Evolutionary conservation across 1,140 invertebrate genomes (phyloP).

Genomic region (Euura saliciscinereae): DNA sequence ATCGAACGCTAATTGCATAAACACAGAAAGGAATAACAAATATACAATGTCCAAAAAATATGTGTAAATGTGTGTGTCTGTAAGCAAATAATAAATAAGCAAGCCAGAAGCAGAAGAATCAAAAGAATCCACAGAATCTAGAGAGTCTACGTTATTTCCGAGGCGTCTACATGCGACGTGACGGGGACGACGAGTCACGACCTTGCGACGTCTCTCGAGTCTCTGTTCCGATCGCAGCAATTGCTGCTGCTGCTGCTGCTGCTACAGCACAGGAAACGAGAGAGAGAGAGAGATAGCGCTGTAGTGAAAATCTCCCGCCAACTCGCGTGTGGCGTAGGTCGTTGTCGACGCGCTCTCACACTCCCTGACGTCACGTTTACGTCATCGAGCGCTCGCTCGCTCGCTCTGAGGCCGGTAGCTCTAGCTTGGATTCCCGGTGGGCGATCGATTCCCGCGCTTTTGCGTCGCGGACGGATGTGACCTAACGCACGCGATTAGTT

Average conservation of each 20-base stretch:
- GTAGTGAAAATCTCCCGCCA: neutral
- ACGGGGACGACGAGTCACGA: no score
- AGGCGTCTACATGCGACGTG: no score
- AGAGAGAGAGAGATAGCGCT: neutral
- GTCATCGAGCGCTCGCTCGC: neutral
- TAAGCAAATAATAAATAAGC: no score
- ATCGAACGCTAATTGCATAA: no score
- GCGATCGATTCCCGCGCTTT: constrained; percentile 2
- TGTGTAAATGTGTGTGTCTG: no score
- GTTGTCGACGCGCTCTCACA: neutral
- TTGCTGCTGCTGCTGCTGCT: neutral
- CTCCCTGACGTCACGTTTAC: neutral
- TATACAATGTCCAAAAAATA: no score
- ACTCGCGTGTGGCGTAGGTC: neutral
- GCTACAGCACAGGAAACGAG: neutral
- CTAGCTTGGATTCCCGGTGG: neutral
- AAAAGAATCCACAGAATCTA: no score
- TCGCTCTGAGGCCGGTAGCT: neutral
- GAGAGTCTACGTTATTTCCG: no score
- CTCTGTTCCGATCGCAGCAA: neutral
- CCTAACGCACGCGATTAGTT: no score
- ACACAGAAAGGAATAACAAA: no score
- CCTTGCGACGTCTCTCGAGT: no score
- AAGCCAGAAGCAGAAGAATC: no score
- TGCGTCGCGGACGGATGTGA: neutral